phyloP scores from a whole-genome alignment of 2,797 vertebrate genomes.

The Antennarius maculatus region DNA sequence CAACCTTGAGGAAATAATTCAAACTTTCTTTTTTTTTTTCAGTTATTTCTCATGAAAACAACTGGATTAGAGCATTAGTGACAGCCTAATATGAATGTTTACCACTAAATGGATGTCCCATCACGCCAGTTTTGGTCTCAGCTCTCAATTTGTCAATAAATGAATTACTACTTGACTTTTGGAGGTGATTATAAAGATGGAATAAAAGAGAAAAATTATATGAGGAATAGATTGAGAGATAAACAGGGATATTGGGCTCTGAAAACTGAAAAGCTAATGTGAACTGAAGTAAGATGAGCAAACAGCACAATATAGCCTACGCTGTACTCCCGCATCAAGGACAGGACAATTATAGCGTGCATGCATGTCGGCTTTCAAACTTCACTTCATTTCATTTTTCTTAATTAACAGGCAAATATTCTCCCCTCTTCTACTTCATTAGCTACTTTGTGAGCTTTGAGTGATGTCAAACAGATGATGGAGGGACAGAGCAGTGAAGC shows the following conservation, averaged over 20 bases:
- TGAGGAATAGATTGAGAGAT: constrained; percentile 9
- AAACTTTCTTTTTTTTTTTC: not conserved
- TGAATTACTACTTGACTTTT: constrained; percentile 22
- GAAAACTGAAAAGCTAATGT: constrained; percentile 50
- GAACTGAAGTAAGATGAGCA: constrained; percentile 44
- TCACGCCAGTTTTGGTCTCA: not conserved
- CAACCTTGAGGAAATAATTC: constrained; percentile 1
- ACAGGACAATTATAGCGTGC: constrained; percentile 78
- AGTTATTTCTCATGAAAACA: constrained; percentile 1
- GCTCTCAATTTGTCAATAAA: constrained; percentile 21
- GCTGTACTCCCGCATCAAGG: constrained; percentile 56
- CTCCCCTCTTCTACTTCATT: constrained; percentile 81
- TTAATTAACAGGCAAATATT: constrained; percentile 82
- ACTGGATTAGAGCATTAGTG: not conserved
- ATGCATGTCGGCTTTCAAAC: constrained; percentile 75
- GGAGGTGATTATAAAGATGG: constrained; percentile 15
- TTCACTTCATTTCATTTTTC: constrained; percentile 82
- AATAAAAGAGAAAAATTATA: not conserved
- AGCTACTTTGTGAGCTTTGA: constrained; percentile 82
- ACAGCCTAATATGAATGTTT: constrained; percentile 13
- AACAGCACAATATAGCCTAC: constrained; percentile 53
- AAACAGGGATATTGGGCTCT: constrained; percentile 25
- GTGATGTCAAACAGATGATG: constrained; percentile 80
- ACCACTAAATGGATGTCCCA: not conserved
- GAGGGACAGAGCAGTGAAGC: constrained; percentile 73